Base-by-base conservation (phyloP, 2,888 invertebrate species). In the Dolomedes plantarius region DNA sequence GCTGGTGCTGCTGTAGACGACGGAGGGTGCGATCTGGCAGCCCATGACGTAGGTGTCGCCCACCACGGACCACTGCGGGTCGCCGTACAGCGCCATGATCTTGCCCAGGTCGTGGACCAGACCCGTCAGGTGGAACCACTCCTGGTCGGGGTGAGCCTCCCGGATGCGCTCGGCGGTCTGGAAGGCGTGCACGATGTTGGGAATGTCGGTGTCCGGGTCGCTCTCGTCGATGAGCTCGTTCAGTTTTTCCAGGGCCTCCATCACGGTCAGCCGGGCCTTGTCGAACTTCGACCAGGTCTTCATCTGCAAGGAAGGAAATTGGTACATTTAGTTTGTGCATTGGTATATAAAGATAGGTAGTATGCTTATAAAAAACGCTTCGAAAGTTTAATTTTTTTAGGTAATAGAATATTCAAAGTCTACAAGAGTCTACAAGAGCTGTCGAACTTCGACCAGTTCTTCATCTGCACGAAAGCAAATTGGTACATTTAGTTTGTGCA, bases 41-140 rank as follows among this genome's bases (percentile, higher is more conserved):
- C 99, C 98, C 1, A 98, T 96, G 0, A 95, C 95, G 91, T 97
- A 99, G 0, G 98, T 98, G 91, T 99, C 99, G 0, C 98, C 98
- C 19, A 98, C 98, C 3, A 97, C 97, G 64, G 97, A 96, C 97
- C 97, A 99, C 91, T 98, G 97, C 0, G 97, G 96, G 91, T 97
- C 97, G 13, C 93, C 94, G 90, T 94, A 95, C 90, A 96, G 94
- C 1, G 95, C 95, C 95, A 96, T 95, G 27, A 96, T 95, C 93
- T 95, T 89, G 88, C 99, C 99, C 77, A 98, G 92, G 91, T 99
- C 99, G 91, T 99, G 99, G 69, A 99, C 95, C 0, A 99, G 93
- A 0, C 98, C 98, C 0, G 96, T 97, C 7, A 99, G 93, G 89
- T 98, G 98, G 90, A 98, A 95, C 98, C 98, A 99, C 90, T 98